Base-by-base conservation (phyloP, 2,797 vertebrate genomes). In the Poeciliopsis infans region DNA sequence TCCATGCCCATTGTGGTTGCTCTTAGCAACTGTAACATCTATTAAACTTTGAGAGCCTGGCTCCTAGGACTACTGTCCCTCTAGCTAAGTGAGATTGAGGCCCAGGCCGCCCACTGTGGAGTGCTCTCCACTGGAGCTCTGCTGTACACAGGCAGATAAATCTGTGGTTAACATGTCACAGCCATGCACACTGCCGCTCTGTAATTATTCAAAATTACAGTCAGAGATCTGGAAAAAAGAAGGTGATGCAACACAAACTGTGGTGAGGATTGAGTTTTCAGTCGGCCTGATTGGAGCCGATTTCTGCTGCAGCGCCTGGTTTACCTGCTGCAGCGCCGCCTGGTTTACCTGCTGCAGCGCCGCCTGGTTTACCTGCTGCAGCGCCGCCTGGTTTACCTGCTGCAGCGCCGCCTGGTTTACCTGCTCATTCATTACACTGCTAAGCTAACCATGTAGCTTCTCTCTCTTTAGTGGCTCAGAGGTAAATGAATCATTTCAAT, bases 161-260 rank as follows among this genome's bases (percentile, higher is more conserved):
- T 94, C 85, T 93, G 93, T 94, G 93, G 95, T 95, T 94, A 94
- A 95, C 92, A 90, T 91, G 92, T 90, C 92, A 91, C 83, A 85
- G 89, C 75, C 82, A 83, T 88, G 89, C 88, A 87, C 74, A 84
- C 80, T 71, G 74, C 57, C 61, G 89, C 85, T 87, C 84, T 16
- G 51, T 87, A 93, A 91, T 95, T 95, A 94, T 93, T 93, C 90
- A 91, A 92, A 92, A 95, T 95, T 91, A 92, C 84, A 82, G 89
- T 89, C 87, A 81, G 87, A 84, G 83, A 93, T 92, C 90, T 91
- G 91, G 89, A 89, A 90, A 92, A 92, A 90, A 84, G 68, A 92
- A 90, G 83, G 41, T 10, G 74, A 93, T 88, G 85, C 82, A 92
- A 92, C 88, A 92, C 77, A 85, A 87, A 79, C 87, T 87, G 86